Evolutionary conservation across 2,113 vertebrate genomes (phyloP), one percentile per base, ranked within the genome.

Genomic region (Struthio camelus): DNA sequence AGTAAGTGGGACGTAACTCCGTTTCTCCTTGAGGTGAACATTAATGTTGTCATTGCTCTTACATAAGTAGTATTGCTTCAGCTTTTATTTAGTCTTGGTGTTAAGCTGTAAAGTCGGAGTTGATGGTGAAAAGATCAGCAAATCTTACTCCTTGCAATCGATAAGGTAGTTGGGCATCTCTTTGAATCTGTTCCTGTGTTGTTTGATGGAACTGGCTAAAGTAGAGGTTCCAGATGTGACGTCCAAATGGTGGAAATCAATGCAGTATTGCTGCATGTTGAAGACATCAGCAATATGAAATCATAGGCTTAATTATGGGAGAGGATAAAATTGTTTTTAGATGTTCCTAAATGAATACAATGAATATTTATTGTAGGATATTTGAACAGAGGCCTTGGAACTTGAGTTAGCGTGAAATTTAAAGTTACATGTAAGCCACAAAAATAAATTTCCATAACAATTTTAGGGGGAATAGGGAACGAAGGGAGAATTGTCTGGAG

Each of bases 191-290:
- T 64, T 73, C 48, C 70, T 27, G 15, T 75, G 70, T 48, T 40
- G 40, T 80, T 85, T 11, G 48, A 15, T 91, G 64, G 61, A 70
- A 64, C 42, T 30, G 5, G 59, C 89, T 85, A 15, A 65, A 72
- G 75, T 77, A 89, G 91, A 78, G 28, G 56, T 94, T 91, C 89
- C 94, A 94, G 64, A 91, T 85, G 75, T 82, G 67, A 62, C 62
- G 54, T 4, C 11, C 91, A 94, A 46, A 80, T 82, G 94, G 40
- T 73, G 36, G 70, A 76, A 79, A 71, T 51, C 2, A 0, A 36
- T 61, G 61, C 0, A 0, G 44, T 76, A 22, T 81, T 69, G 76
- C 84, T 87, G 27, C 93, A 27, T 48, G 22, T n/a, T 91, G 95
- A 91, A 94, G 75, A 11, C 84, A 88, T 95, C 62, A 83, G 75